Conservation (phyloP, 2,888 invertebrate species). For the Sesamia inferens region DNA sequence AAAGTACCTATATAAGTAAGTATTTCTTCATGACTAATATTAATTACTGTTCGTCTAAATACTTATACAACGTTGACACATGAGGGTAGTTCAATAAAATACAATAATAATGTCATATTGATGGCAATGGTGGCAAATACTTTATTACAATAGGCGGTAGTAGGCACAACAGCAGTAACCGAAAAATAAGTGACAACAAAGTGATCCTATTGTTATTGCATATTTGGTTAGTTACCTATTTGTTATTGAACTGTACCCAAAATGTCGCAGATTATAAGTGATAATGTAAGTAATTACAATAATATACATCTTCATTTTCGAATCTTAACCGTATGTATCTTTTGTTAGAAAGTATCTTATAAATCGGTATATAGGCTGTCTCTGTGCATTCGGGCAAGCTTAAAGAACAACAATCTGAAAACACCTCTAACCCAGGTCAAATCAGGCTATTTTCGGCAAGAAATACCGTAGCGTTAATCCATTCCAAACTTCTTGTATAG, state of each 20-base stretch:
- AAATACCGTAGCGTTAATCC: too few species aligned
- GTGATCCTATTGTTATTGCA: neutral
- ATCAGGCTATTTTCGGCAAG: too few species aligned
- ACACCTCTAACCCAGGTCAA: neutral
- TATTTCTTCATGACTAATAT: too few species aligned
- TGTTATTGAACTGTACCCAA: neutral
- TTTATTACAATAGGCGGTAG: conserved; percentile 4
- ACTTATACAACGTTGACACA: too few species aligned
- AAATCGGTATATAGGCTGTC: neutral
- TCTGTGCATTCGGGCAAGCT: neutral
- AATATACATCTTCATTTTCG: neutral
- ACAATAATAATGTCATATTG: neutral
- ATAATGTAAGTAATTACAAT: conserved; percentile 34
- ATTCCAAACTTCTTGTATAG: too few species aligned
- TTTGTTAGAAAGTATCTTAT: too few species aligned
- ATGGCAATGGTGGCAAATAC: neutral
- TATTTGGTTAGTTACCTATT: neutral
- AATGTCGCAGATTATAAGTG: conserved; percentile 30
- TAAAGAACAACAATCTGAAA: neutral
- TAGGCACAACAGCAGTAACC: neutral
- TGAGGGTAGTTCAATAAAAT: conserved; percentile 37
- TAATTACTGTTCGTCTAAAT: too few species aligned
- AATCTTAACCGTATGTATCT: neutral
- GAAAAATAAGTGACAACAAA: conserved; percentile 1
- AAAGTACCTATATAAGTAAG: too few species aligned